A percentile compares a stretch with the other conserved stretches of the same genome.
Conservation (phyloP, 2,113 vertebrate genomes). For the Myxocyprinus asiaticus region DNA sequence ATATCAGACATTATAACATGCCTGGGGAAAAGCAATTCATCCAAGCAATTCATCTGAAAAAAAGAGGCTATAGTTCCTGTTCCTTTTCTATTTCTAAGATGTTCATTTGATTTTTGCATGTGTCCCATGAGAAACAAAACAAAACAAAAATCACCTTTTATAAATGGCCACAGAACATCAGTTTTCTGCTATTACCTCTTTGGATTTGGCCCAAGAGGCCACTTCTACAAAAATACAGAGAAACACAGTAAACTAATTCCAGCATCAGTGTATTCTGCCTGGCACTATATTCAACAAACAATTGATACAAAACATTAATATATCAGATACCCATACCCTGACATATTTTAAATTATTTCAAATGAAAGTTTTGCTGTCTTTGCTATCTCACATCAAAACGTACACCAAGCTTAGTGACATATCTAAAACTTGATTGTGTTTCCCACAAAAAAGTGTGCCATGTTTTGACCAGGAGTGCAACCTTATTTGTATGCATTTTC, state of each 20-base stretch:
- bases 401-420: slow-evolving; percentile 65
- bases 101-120: no score
- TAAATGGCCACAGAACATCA: no score
- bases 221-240: slow-evolving; percentile 53
- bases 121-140: no score
- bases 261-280: slow-evolving; percentile 54
- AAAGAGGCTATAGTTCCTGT: no score
- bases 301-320: slow-evolving; percentile 67
- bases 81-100: no score
- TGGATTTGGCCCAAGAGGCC: slow-evolving; percentile 6
- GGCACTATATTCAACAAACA: slow-evolving; percentile 62
- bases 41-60: no score
- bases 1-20: no score
- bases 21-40: no score
- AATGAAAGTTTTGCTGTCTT: slow-evolving; percentile 12
- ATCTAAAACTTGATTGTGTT: slow-evolving; percentile 66
- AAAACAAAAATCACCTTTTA: no score
- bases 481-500: slow-evolving; percentile 59
- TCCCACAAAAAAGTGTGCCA: slow-evolving; percentile 28
- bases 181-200: background rate
- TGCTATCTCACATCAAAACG: slow-evolving; percentile 62
- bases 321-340: slow-evolving; percentile 68
- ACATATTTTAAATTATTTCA: slow-evolving; percentile 67
- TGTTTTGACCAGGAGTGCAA: slow-evolving; percentile 43
- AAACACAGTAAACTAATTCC: slow-evolving; percentile 21